Conservation (phyloP, 2,113 vertebrate genomes). For the Callithrix jacchus region DNA sequence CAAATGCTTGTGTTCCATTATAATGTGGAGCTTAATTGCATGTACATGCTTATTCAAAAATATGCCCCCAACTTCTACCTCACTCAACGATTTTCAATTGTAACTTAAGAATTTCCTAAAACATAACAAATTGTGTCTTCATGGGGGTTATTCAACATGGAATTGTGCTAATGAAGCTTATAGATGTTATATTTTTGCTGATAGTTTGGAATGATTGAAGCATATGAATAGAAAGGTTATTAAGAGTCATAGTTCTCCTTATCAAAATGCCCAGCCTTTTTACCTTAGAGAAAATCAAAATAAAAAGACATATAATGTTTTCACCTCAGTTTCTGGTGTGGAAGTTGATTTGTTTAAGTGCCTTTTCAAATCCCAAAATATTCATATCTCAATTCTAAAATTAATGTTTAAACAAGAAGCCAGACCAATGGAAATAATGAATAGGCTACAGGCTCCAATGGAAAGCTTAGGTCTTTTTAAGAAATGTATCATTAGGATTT, state of each 20-base stretch:
- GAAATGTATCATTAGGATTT: not conserved
- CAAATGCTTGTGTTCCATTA: not conserved
- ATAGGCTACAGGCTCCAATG: not conserved
- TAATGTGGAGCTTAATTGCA: not conserved
- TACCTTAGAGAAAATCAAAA: constrained; percentile 40
- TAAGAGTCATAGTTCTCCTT: not conserved
- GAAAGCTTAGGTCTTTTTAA: constrained; percentile 30
- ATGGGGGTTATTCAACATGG: not conserved
- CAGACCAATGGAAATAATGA: not conserved
- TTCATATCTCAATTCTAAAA: constrained; percentile 34
- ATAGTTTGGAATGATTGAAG: constrained; percentile 25
- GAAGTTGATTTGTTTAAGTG: not conserved
- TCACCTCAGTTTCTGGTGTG: not conserved
- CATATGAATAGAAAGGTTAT: not conserved
- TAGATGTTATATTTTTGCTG: not conserved
- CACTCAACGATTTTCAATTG: not conserved
- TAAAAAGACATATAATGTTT: not conserved
- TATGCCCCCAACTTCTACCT: not conserved
- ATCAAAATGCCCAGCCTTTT: constrained; percentile 38
- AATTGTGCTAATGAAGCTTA: constrained; percentile 37
- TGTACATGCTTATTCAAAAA: constrained; percentile 14
- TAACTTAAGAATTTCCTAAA: not conserved
- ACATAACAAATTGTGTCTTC: not conserved
- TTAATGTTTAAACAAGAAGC: not conserved
- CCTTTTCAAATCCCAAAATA: constrained; percentile 11